These are phyloP conservation scores for Rhagologus leucostigma DNA, from an alignment of 2,113 vertebrate genomes.

Conservation along the genomic window DNA sequence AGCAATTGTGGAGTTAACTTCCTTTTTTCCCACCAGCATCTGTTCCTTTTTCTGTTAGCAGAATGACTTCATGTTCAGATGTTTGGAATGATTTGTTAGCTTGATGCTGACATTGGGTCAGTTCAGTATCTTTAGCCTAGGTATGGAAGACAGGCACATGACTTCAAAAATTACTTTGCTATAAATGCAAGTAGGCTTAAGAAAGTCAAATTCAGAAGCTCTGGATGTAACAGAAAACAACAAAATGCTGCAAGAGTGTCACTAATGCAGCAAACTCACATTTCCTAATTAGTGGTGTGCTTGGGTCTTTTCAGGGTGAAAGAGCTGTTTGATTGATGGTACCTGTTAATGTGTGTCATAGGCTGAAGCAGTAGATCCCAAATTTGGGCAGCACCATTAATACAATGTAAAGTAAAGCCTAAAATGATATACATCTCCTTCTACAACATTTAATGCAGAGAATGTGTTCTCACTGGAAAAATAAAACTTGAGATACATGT, in stretches of 20 bases:
- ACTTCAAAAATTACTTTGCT: not conserved
- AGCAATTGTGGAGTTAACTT: slow-evolving; percentile 47
- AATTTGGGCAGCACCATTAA: not conserved
- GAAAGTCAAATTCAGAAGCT: not conserved
- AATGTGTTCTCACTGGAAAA: not conserved
- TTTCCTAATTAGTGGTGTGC: not conserved
- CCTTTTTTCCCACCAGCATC: slow-evolving; percentile 50
- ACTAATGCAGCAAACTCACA: not conserved
- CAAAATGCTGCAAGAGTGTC: not conserved
- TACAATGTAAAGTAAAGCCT: not conserved
- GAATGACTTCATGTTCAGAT: slow-evolving; percentile 50
- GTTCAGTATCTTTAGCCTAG: slow-evolving; percentile 3
- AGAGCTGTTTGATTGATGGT: not conserved
- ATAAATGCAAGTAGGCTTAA: not conserved
- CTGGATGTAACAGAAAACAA: not conserved
- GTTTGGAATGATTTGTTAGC: slow-evolving; percentile 39
- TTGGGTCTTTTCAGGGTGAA: not conserved
- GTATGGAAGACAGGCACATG: not conserved
- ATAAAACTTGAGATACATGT: not conserved
- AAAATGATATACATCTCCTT: not conserved
- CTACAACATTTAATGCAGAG: not conserved
- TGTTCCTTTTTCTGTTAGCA: slow-evolving; percentile 42
- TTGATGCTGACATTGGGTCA: not conserved
- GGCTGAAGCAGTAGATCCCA: not conserved
- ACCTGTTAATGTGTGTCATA: not conserved